These are phyloP conservation scores for Boulengeromyrus knoepffleri DNA, from an alignment of 2,113 vertebrate species.

Conservation along the genomic window DNA sequence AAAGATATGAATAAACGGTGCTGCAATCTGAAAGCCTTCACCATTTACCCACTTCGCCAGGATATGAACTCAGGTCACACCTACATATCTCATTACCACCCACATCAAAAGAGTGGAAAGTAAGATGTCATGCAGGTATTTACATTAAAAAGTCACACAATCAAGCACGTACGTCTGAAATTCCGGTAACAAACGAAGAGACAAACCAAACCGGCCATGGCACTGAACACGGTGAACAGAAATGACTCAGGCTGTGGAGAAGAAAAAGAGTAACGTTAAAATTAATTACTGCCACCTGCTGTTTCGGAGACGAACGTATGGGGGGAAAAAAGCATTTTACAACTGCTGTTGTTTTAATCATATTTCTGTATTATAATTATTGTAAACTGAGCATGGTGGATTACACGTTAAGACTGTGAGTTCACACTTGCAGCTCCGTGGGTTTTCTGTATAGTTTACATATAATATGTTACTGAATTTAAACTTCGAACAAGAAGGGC, in stretches of 20 bases:
- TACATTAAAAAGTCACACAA: not conserved
- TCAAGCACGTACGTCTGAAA: not conserved
- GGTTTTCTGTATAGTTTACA: not conserved
- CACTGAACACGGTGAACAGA: not conserved
- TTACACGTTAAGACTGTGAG: not conserved
- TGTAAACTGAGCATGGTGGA: not conserved
- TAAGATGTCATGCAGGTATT: not conserved
- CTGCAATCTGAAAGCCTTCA: not conserved
- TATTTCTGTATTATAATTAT: not conserved
- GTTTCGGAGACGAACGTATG: not conserved
- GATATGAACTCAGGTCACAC: not conserved
- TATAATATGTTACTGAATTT: not conserved
- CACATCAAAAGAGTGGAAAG: not conserved
- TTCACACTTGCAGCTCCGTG: not conserved
- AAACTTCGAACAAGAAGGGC: not conserved
- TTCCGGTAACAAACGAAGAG: not conserved
- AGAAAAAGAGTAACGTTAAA: not conserved
- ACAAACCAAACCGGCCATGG: not conserved
- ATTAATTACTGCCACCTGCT: not conserved
- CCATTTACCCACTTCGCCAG: not conserved
- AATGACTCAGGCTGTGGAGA: not conserved
- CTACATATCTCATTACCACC: not conserved
- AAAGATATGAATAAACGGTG: not conserved
- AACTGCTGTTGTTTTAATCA: not conserved
- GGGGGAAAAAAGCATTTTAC: not conserved